Conservation (phyloP, 1,140 invertebrate species). For the Hydropsyche tenuis region DNA sequence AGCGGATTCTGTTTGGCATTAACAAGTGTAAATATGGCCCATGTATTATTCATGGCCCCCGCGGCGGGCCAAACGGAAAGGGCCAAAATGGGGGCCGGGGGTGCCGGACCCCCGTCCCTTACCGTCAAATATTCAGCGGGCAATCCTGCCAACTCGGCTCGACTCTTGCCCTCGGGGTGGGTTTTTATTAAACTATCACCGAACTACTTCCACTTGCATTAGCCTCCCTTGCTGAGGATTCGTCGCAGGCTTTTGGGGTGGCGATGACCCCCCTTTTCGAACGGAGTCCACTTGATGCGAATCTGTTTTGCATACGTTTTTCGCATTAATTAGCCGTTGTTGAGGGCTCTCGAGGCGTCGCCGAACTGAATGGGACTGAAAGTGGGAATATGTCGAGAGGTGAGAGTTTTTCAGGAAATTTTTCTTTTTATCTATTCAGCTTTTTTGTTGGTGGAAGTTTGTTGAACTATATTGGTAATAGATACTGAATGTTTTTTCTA, state of each 20-base stretch:
- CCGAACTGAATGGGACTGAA: too few species aligned
- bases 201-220: constrained; percentile 31
- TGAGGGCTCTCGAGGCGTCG: too few species aligned
- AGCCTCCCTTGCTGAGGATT: not conserved
- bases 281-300: not conserved
- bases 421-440: too few species aligned
- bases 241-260: too few species aligned
- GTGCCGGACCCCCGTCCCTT: constrained; percentile 1
- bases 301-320: constrained; percentile 12
- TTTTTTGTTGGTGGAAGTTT: too few species aligned
- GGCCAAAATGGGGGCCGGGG: not conserved
- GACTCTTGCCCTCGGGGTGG: not conserved
- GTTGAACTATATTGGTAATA: too few species aligned
- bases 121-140: constrained; percentile 41
- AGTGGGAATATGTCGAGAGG: too few species aligned
- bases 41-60: constrained; percentile 45
- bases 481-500: too few species aligned
- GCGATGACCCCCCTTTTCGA: not conserved
- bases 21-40: constrained; percentile 45
- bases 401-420: too few species aligned
- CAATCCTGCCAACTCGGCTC: constrained; percentile 40
- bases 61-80: too few species aligned
- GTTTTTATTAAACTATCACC: constrained; percentile 38
- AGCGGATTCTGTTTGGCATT: constrained; percentile 37
- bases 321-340: not conserved